Evolutionary conservation across 2,113 vertebrate genomes (phyloP), one percentile per base, ranked within the genome.

Genomic region (Macquaria australasica): DNA sequence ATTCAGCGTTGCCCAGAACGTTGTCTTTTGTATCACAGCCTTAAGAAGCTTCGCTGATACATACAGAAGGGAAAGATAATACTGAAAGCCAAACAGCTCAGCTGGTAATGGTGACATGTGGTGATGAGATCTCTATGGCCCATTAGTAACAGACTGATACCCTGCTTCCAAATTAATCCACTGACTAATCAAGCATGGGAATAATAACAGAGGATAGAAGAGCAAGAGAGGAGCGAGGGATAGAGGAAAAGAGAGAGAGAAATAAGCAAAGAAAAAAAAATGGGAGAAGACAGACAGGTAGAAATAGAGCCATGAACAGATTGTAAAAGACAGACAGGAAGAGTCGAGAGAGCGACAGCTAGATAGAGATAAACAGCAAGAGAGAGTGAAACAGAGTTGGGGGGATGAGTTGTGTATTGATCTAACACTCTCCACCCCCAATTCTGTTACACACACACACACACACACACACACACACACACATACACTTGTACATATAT

Each of bases 151-250:
- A 94, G 92, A 91, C 92, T 93, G 94, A 94, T 94, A 93, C 91
- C 91, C 93, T 92, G 94, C 92, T 92, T 94, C 90, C 91, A 95
- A 95, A 95, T 95, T 93, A 94, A 95, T 95, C 94, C 95, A 91
- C 90, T 84, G 91, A 92, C 93, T 95, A 95, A 95, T 95, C 94
- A 95, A 93, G 93, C 92, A 94, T 91, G 86, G 91, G 92, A 94
- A 93, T 94, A 91, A 93, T 93, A 92, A 91, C 85, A 85, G 76
- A 90, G 81, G 77, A 90, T 82, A 81, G 89, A 77, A n/a, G 64
- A 77, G 83, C 72, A 85, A 81, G 88, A 87, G 77, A 68, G 68
- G 85, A 91, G 77, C 7, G 60, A 87, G 79, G 59, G 79, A 85
- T 41, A 43, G 86, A 85, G 53, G 58, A 59, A 81, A 58, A 78